Evolutionary conservation across 2,888 invertebrate genomes (phyloP).

Genomic region (Thecophora atra): DNA sequence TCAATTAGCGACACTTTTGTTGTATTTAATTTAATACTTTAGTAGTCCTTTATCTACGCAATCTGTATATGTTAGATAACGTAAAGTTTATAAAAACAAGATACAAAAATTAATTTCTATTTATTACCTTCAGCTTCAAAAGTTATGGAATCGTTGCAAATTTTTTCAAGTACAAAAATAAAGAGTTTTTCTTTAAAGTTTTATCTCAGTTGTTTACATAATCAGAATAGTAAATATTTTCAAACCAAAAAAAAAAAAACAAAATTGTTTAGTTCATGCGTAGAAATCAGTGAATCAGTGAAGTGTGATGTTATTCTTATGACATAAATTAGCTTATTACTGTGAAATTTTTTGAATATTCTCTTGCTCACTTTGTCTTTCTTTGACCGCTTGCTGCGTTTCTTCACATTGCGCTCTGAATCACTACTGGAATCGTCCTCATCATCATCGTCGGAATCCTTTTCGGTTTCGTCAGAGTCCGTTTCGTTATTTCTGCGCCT

Average conservation of each 20-base stretch:
- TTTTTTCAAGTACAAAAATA: conserved; percentile 22
- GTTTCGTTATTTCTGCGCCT: conserved; percentile 68
- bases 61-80: conserved; percentile 9
- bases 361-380: conserved; percentile 62
- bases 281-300: conserved; percentile 8
- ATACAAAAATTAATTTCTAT: not conserved
- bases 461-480: conserved; percentile 64
- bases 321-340: conserved; percentile 27
- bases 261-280: conserved; percentile 29
- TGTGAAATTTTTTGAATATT: conserved; percentile 21
- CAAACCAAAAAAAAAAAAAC: too few relatives aligned
- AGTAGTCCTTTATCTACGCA: not conserved
- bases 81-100: conserved; percentile 5
- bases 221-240: conserved; percentile 55
- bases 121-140: conserved; percentile 28
- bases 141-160: conserved; percentile 14
- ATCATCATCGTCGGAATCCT: conserved; percentile 62
- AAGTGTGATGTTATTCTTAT: conserved; percentile 16
- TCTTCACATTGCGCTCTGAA: conserved; percentile 64
- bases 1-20: too few relatives aligned
- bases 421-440: conserved; percentile 54
- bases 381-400: conserved; percentile 61
- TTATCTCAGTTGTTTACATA: conserved; percentile 42
- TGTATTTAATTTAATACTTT: too few relatives aligned
- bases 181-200: conserved; percentile 35